Evolutionary conservation across 2,888 invertebrate genomes (phyloP).

Genomic region (Chloroclysta siterata): DNA sequence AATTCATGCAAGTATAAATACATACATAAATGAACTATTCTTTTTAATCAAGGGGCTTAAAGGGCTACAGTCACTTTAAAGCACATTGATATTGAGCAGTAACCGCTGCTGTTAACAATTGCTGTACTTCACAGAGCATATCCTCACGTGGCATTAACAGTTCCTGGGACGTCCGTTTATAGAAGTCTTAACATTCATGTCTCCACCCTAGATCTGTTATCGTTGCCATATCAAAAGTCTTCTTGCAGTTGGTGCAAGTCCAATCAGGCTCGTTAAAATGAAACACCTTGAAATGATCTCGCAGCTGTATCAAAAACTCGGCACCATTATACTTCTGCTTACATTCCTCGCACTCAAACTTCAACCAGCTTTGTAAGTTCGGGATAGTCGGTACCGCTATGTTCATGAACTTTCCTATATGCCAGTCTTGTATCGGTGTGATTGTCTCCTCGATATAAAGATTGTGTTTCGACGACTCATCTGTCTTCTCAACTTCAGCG

Average conservation of each 20-base stretch:
- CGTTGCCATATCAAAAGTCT: constrained; percentile 27
- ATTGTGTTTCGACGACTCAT: constrained; percentile 45
- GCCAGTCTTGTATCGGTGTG: constrained; percentile 46
- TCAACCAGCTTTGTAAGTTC: constrained; percentile 43
- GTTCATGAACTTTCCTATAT: constrained; percentile 36
- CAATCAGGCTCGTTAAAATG: constrained; percentile 59
- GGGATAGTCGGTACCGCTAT: not conserved
- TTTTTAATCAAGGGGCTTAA: too few species aligned
- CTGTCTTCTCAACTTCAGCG: constrained; percentile 35
- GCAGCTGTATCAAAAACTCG: constrained; percentile 34
- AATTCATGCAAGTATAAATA: too few species aligned
- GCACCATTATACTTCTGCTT: constrained; percentile 41
- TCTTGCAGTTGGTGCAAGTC: constrained; percentile 43
- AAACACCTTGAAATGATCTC: constrained; percentile 52
- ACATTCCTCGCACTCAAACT: constrained; percentile 57
- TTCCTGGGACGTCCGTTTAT: not conserved
- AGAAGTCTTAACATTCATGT: constrained; percentile 5
- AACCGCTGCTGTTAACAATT: too few species aligned
- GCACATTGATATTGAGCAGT: too few species aligned
- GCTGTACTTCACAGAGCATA: too few species aligned
- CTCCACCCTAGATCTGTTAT: constrained; percentile 13
- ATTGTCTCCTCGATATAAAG: constrained; percentile 61
- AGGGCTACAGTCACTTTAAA: too few species aligned
- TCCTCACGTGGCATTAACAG: too few species aligned
- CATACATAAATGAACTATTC: too few species aligned